Conservation (phyloP, 2,113 vertebrate species). For the Pungitius pungitius region DNA sequence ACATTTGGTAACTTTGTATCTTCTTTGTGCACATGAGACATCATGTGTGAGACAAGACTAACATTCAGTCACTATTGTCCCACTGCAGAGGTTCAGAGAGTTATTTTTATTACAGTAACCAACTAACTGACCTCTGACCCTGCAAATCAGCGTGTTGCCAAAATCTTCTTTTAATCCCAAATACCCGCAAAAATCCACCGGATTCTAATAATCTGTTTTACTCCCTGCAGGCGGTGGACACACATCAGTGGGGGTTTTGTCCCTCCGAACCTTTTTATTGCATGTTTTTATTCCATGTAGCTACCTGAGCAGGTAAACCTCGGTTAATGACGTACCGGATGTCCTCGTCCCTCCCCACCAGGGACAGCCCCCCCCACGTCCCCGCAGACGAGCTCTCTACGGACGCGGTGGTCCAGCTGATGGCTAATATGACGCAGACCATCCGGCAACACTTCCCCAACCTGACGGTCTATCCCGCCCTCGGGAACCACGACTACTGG, state of each 20-base stretch:
- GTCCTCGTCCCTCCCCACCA: constrained; percentile 59
- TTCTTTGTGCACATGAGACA: too few relatives aligned
- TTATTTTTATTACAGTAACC: too few relatives aligned
- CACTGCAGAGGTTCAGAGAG: too few relatives aligned
- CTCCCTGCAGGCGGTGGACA: not conserved
- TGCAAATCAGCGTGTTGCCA: not conserved
- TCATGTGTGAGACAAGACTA: too few relatives aligned
- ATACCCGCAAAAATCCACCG: not conserved
- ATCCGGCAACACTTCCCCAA: constrained; percentile 86
- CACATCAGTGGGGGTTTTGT: too few relatives aligned
- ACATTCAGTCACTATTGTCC: not conserved
- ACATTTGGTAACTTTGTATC: too few relatives aligned
- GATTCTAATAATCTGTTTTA: not conserved
- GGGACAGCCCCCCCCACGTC: constrained; percentile 96
- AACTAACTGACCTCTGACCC: not conserved
- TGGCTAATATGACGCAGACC: constrained; percentile 89
- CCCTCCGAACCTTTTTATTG: too few relatives aligned
- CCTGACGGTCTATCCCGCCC: constrained; percentile 88
- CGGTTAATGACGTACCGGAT: not conserved
- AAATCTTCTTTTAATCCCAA: not conserved
- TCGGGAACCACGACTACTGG: constrained; percentile 99
- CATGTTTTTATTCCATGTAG: too few relatives aligned
- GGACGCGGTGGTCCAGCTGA: constrained; percentile 87
- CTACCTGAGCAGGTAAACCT: not conserved
- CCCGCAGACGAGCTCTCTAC: constrained; percentile 88